Conservation (phyloP, 1,140 invertebrate species). For the Drosophila carrolli region DNA sequence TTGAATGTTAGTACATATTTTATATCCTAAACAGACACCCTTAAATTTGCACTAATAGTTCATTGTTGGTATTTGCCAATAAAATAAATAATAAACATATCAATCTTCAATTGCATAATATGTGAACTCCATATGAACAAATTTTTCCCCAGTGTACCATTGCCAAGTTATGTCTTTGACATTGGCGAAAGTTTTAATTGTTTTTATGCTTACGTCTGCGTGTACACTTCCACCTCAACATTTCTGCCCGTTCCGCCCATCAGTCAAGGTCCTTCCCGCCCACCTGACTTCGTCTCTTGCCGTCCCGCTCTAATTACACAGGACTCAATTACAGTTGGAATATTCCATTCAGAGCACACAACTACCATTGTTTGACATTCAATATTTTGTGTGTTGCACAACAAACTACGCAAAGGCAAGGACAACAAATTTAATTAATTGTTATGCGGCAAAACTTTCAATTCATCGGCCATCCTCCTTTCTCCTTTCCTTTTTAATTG, state of each 20-base stretch:
- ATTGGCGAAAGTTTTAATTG: slow-evolving; percentile 76
- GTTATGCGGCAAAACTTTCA: slow-evolving; percentile 54
- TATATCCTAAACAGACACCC: too few relatives aligned
- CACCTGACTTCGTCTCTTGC: slow-evolving; percentile 17
- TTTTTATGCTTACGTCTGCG: slow-evolving; percentile 60
- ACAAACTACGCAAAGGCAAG: slow-evolving; percentile 38
- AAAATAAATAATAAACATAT: too few relatives aligned
- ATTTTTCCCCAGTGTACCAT: neutral
- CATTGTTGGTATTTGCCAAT: too few relatives aligned
- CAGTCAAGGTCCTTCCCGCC: slow-evolving; percentile 14
- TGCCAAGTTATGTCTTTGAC: slow-evolving; percentile 25
- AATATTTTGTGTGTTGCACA: slow-evolving; percentile 53
- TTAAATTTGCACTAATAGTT: too few relatives aligned
- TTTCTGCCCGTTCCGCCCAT: slow-evolving; percentile 1
- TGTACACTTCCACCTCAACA: slow-evolving; percentile 25
- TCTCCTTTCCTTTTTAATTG: slow-evolving; percentile 46
- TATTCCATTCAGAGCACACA: slow-evolving; percentile 30
- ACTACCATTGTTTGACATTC: slow-evolving; percentile 36
- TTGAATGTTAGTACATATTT: too few relatives aligned
- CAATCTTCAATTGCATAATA: too few relatives aligned
- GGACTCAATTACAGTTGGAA: slow-evolving; percentile 35
- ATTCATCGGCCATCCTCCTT: slow-evolving; percentile 12
- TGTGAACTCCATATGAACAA: too few relatives aligned
- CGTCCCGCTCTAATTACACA: slow-evolving; percentile 43
- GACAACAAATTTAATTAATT: slow-evolving; percentile 61